These are phyloP conservation scores for Rapana venosa DNA, from an alignment of 2,888 invertebrate genomes.

Conservation along the genomic window DNA sequence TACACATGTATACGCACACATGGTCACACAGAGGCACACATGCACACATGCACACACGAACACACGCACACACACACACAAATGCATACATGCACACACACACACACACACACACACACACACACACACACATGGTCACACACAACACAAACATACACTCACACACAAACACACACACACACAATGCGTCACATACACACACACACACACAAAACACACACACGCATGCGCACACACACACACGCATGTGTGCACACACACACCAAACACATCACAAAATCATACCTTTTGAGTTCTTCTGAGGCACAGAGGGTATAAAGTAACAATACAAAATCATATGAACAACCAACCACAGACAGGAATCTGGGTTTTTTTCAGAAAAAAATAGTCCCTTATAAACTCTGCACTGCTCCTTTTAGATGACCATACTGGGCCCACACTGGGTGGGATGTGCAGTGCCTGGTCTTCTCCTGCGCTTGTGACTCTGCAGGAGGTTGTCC, in stretches of 20 bases:
- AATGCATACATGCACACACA: neutral
- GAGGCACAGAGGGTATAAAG: too few species aligned
- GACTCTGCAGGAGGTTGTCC: too few species aligned
- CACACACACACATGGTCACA: constrained; percentile 1
- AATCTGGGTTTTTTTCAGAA: too few species aligned
- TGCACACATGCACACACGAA: neutral
- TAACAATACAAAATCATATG: too few species aligned
- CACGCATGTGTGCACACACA: neutral
- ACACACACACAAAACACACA: constrained; percentile 18
- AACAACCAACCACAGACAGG: too few species aligned
- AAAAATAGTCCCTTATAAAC: too few species aligned
- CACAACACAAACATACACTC: neutral
- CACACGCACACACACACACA: constrained; percentile 2
- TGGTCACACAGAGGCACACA: constrained; percentile 34
- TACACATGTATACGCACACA: neutral
- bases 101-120: constrained; percentile 3
- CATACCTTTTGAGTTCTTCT: too few species aligned
- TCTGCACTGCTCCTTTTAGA: too few species aligned
- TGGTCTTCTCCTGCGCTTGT: too few species aligned
- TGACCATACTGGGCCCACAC: too few species aligned
- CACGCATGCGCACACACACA: neutral
- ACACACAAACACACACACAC: constrained; percentile 3
- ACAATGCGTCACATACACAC: neutral
- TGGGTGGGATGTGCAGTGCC: too few species aligned
- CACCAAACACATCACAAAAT: too few species aligned